Evolutionary conservation across 2,888 invertebrate genomes (phyloP).

Genomic region (Melipona bicolor): DNA sequence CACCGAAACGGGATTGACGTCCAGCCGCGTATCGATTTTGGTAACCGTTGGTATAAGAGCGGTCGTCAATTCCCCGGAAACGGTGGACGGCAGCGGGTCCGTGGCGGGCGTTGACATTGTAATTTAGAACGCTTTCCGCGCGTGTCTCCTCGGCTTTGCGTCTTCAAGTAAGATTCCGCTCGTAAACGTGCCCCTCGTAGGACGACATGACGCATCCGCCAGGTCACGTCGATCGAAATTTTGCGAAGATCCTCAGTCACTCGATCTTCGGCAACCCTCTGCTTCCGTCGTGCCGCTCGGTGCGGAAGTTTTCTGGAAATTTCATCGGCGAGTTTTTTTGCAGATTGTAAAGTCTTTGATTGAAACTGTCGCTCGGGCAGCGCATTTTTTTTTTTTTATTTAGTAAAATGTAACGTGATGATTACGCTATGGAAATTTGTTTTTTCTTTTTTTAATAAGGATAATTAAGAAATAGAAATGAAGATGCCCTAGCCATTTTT

Average conservation of each 20-base stretch:
- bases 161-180: slow-evolving; percentile 61
- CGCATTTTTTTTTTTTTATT: no score
- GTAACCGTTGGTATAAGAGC: slow-evolving; percentile 78
- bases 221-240: slow-evolving; percentile 5
- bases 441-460: no score
- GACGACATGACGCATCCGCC: slow-evolving; percentile 57
- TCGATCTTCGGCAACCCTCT: neutral
- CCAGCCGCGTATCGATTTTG: slow-evolving; percentile 76
- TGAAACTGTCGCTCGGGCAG: no score
- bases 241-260: neutral
- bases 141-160: slow-evolving; percentile 28
- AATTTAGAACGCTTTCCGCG: slow-evolving; percentile 39
- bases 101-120: slow-evolving; percentile 78
- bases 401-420: no score
- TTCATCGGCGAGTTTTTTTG: neutral
- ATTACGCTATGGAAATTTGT: no score
- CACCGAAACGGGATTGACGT: slow-evolving; percentile 83
- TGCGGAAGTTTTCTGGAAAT: slow-evolving; percentile 9
- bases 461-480: no score
- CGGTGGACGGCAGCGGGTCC: slow-evolving; percentile 73
- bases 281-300: neutral
- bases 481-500: no score
- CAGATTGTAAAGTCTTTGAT: no score
- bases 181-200: slow-evolving; percentile 55
- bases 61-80: slow-evolving; percentile 76